Evolutionary conservation across 2,888 invertebrate genomes (phyloP), one percentile per base, ranked within the genome.

Genomic region (Pandemis heparana): DNA sequence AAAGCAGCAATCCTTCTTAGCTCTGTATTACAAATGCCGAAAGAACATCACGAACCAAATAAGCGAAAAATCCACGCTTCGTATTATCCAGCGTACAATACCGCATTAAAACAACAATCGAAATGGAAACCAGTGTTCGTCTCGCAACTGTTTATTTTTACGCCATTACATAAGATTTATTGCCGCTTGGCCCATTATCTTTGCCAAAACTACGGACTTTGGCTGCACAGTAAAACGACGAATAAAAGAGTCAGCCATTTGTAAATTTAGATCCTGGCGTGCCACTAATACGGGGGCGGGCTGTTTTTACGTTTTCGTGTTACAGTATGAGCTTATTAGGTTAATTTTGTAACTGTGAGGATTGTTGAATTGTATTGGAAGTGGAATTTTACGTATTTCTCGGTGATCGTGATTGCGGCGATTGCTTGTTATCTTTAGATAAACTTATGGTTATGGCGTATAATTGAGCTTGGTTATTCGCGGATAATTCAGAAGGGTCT

Each of bases 111-210:
- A 82, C 78, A 79, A 78, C 79, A 82, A 80, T 81, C 79, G 79
- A 78, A 81, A 80, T 80, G 79, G 77, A 77, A 80, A 80, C 70
- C 69, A 70, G 61, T 70, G 70, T 76, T 76, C 77, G 80, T 81
- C 79, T 77, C 81, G 77, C 74, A 76, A 80, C 80, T 86, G 87
- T 88, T 89, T 88, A 88, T 88, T 88, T 88, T 88, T 87, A 84
- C 83, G 82, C 88, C 86, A 88, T 89, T 88, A 85, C 82, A 75
- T 76, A 80, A 84, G 87, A 89, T 89, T 89, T 89, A 89, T 85
- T 81, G 82, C 85, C 83, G 79, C 82, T 73, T 78, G 78, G 82
- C 79, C 87, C 85, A 89, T 89, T 89, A 89, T 89, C 89, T 89
- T 83, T 78, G 77, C 79, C 81, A 80, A 77, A 78, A 78, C 77